These are phyloP conservation scores for Aspidiotus rigidus DNA, from an alignment of 2,888 invertebrate species.

Conservation along the genomic window DNA sequence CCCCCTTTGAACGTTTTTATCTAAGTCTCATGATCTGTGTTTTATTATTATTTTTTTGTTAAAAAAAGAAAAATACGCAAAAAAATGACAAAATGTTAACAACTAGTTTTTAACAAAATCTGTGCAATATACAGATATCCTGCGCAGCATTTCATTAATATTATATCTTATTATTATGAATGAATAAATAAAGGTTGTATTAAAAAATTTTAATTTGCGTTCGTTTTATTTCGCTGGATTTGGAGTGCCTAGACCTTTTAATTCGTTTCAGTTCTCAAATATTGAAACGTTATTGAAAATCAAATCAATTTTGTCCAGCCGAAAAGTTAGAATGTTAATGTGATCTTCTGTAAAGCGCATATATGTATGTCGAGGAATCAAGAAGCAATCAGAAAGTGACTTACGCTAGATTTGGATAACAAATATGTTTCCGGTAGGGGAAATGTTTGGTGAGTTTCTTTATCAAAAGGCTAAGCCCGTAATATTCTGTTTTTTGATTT, in stretches of 20 bases:
- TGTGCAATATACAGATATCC: conserved; percentile 32
- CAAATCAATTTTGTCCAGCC: no score
- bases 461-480: no score
- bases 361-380: no score
- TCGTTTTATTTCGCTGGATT: conserved; percentile 11
- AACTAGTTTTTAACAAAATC: conserved; percentile 29
- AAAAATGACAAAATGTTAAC: conserved; percentile 29
- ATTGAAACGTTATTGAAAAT: no score
- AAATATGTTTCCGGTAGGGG: no score
- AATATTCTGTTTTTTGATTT: no score
- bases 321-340: no score
- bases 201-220: conserved; percentile 16
- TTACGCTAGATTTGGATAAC: no score
- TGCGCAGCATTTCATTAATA: conserved; percentile 34
- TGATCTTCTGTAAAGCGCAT: no score
- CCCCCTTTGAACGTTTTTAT: conserved; percentile 30
- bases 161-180: conserved; percentile 32
- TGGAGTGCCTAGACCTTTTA: background rate
- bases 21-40: conserved; percentile 34
- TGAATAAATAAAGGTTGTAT: conserved; percentile 33
- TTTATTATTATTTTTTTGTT: conserved; percentile 22
- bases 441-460: no score
- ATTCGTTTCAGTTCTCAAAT: no score
- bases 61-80: conserved; percentile 16
- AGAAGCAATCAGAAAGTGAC: no score